phyloP scores from a whole-genome alignment of 2,113 vertebrate species.

The Mustelus asterias region DNA sequence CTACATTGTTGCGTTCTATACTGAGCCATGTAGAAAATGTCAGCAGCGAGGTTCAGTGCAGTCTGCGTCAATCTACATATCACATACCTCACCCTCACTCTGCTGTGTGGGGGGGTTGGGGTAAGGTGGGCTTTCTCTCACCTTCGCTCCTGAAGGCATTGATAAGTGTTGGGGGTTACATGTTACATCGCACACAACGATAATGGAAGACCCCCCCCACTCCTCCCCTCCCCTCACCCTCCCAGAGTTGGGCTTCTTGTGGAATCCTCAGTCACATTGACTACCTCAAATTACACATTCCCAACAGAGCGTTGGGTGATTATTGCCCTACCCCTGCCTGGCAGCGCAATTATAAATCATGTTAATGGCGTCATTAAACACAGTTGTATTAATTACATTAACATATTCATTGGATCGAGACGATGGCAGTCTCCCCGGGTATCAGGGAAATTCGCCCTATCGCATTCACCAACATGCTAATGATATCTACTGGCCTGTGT shows the following conservation, averaged over 20 bases:
- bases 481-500: background rate
- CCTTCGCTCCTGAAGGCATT: background rate
- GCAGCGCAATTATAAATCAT: background rate
- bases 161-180: background rate
- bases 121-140: background rate
- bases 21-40: no score
- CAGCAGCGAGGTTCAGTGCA: no score
- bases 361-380: background rate
- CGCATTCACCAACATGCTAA: background rate
- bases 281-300: background rate
- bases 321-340: background rate
- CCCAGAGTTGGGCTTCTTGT: no score
- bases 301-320: background rate
- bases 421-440: background rate
- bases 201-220: background rate
- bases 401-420: background rate
- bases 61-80: background rate
- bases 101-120: background rate
- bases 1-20: no score
- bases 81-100: background rate
- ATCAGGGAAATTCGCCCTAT: background rate
- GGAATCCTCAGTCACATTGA: no score
- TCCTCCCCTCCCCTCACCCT: no score
- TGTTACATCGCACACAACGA: background rate
- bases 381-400: background rate